Base-by-base conservation (phyloP, 2,797 vertebrate species). In the Paguma larvata region DNA sequence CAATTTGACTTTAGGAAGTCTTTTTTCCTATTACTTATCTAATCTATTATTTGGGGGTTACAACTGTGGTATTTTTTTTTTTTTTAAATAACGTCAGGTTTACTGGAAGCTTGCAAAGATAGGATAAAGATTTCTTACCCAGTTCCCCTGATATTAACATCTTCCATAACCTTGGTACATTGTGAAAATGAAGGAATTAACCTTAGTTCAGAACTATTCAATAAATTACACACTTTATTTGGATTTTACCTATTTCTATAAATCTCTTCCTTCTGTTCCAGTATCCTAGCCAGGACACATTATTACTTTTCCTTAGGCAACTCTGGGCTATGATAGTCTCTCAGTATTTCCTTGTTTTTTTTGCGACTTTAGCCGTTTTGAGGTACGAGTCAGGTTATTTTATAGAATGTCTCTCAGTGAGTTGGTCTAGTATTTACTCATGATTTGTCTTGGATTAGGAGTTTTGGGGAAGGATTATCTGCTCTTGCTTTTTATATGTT, bases 31-130 rank as follows among this genome's bases (percentile, higher is more conserved):
- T 93, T 85, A 27, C 32, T 72, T 78, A 51, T 62, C 79, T 67
- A 79, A 16, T 34, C 62, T 48, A 59, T 92, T 65, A 75, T 87
- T 93, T 96, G 32, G 0, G 14, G 27, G n/a, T 80, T 79, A 72
- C 16, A 27, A 53, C 25, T 18, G 25, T 85, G 14, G 56, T 38
- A 34, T 27, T 15, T 5, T 53, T 53, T 5, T 56, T 59, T 84
- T 68, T 94, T 84, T 92, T 19, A 4, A 88, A 70, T 75, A 67
- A 87, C 67, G 53, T 80, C 27, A 68, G 27, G 62, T 72, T 63
- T 78, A 85, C 1, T 67, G 59, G 92, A 82, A 70, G 80, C 6
- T 82, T 95, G 51, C 56, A 63, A 96, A 92, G 82, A 73, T 30
- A 88, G n/a, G 38, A 67, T 32, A 87, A 88, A 91, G 27, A 65